Conservation (phyloP, 2,888 invertebrate genomes). For the Rotaria socialis region DNA sequence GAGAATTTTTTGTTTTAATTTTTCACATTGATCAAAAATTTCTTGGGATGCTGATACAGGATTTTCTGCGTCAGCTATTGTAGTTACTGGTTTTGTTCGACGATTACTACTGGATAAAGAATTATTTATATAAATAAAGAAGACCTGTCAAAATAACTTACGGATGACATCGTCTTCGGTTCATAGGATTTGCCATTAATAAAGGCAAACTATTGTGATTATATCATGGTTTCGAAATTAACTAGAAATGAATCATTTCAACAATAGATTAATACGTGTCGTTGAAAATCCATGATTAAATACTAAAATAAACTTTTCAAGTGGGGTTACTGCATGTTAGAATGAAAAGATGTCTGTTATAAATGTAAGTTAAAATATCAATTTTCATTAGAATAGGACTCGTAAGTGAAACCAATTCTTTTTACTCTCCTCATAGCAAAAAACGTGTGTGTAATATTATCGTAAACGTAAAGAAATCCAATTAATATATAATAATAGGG, state of each 20-base stretch:
- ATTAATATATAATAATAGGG: too few relatives aligned
- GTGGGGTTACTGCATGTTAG: too few relatives aligned
- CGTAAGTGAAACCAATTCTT: too few relatives aligned
- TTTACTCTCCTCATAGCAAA: too few relatives aligned
- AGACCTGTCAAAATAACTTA: background rate
- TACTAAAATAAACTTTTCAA: too few relatives aligned
- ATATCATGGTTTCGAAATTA: background rate
- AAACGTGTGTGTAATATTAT: too few relatives aligned
- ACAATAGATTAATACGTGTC: background rate
- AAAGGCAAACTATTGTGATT: background rate
- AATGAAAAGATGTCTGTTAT: too few relatives aligned
- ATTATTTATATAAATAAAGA: background rate
- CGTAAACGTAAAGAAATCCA: too few relatives aligned
- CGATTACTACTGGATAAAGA: background rate
- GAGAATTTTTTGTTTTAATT: slow-evolving; percentile 39
- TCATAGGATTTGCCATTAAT: background rate
- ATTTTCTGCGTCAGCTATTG: background rate
- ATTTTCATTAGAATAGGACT: too few relatives aligned
- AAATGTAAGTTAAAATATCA: too few relatives aligned
- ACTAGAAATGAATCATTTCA: background rate
- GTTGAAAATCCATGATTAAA: background rate
- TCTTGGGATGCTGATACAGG: background rate
- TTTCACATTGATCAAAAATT: slow-evolving; percentile 40
- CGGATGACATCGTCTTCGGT: background rate
- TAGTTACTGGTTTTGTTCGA: background rate